phyloP scores from a whole-genome alignment of 1,140 invertebrate genomes.

The Brevipalpus yothersi region DNA sequence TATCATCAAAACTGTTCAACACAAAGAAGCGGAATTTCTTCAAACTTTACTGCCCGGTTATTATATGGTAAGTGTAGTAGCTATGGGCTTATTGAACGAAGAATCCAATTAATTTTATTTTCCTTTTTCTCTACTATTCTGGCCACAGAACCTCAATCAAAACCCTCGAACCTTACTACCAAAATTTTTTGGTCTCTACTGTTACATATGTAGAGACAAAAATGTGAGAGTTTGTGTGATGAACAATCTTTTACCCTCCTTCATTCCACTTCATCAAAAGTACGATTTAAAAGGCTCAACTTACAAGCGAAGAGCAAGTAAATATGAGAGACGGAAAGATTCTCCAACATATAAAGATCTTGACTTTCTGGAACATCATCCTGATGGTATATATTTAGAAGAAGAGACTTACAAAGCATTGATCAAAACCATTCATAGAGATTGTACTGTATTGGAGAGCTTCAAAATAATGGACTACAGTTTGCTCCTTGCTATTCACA shows the following conservation, averaged over 20 bases:
- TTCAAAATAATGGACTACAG: conserved; percentile 36
- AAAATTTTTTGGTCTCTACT: conserved; percentile 98
- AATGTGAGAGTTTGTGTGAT: conserved; percentile 94
- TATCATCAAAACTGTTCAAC: conserved; percentile 98
- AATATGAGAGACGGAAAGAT: conserved; percentile 24
- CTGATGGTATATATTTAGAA: conserved; percentile 27
- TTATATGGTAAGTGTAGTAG: conserved; percentile 38
- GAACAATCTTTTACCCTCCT: conserved; percentile 96
- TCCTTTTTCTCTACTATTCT: conserved; percentile 4
- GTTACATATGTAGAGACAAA: conserved; percentile 64
- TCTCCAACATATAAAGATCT: conserved; percentile 17
- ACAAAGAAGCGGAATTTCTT: conserved; percentile 98
- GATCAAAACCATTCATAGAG: conserved; percentile 27
- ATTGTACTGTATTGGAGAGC: conserved; percentile 28
- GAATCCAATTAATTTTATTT: neutral
- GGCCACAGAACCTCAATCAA: conserved; percentile 55
- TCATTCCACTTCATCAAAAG: conserved; percentile 87
- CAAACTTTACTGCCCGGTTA: conserved; percentile 92
- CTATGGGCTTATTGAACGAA: neutral
- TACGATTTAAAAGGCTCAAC: conserved; percentile 98
- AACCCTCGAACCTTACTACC: conserved; percentile 93
- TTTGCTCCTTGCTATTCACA: conserved; percentile 20
- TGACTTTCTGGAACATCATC: conserved; percentile 20
- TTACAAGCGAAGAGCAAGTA: conserved; percentile 49
- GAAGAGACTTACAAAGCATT: conserved; percentile 27